Evolutionary conservation across 2,888 invertebrate species (phyloP).

Genomic region (Schizaphis graminum): DNA sequence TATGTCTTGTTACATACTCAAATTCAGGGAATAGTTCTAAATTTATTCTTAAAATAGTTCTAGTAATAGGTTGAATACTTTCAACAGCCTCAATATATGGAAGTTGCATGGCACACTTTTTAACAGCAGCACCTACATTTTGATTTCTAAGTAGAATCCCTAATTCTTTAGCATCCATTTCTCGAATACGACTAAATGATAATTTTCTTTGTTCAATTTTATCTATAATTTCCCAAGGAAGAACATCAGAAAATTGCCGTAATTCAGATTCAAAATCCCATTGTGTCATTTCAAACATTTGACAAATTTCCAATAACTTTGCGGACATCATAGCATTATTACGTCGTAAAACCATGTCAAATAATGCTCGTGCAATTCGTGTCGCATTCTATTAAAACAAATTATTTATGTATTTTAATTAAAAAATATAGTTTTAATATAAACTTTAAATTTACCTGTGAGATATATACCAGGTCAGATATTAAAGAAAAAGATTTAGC

Average conservation of each 20-base stretch:
- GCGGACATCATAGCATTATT: slow-evolving; percentile 92
- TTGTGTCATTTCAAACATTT: slow-evolving; percentile 92
- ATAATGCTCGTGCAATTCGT: slow-evolving; percentile 90
- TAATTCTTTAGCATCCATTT: slow-evolving; percentile 90
- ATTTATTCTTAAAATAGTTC: slow-evolving; percentile 88
- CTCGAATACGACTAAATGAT: slow-evolving; percentile 82
- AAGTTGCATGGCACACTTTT: slow-evolving; percentile 87
- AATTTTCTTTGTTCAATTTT: slow-evolving; percentile 84
- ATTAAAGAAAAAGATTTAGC: slow-evolving; percentile 88
- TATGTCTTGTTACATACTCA: slow-evolving; percentile 69
- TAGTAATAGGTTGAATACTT: slow-evolving; percentile 93
- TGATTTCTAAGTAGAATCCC: slow-evolving; percentile 83
- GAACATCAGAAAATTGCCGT: slow-evolving; percentile 74
- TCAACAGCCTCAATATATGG: slow-evolving; percentile 88
- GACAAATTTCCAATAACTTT: slow-evolving; percentile 86
- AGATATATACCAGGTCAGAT: slow-evolving; percentile 90
- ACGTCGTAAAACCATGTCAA: slow-evolving; percentile 91
- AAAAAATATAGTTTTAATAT: neutral
- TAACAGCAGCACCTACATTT: slow-evolving; percentile 81
- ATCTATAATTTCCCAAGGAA: slow-evolving; percentile 83
- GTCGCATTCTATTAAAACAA: slow-evolving; percentile 81
- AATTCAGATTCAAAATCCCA: slow-evolving; percentile 92
- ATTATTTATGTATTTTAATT: neutral
- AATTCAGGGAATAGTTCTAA: slow-evolving; percentile 83
- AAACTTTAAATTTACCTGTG: slow-evolving; percentile 78